Evolutionary conservation across 2,888 invertebrate species (phyloP), one percentile per base, ranked within the genome.

Genomic region (Alcis repandata): DNA sequence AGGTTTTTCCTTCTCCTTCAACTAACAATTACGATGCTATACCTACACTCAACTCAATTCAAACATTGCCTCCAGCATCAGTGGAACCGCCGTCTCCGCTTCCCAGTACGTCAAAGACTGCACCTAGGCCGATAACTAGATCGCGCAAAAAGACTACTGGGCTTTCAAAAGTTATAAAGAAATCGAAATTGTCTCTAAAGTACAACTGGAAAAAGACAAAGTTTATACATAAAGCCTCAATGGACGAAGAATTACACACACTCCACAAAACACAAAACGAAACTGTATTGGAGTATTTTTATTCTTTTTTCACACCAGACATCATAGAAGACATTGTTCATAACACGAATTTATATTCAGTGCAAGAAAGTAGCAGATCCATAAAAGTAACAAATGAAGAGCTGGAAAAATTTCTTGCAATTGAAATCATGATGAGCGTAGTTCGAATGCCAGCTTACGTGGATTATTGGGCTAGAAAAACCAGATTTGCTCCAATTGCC

Each of bases 1-100:
- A 45, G 20, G 45, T 45, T 20, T 45, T 45, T 10, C 45, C 45
- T 20, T 45, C 45, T 10, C 40, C 40, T 40, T 45, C 19, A 20
- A 45, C 45, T 45, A 45, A 45, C 45, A 45, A 45, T 45, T 45
- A 45, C 20, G 45, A 45, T 45, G 45, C 45, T 20, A 45, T 45
- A 20, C 20, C 20, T 13, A 45, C 45, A 8, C n/a, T 43, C 17
- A 15, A 43, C 17, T 43, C 43, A 8, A 43, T 43, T 17, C 43
- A 43, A 43, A 11, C 43, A 17, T 17, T 43, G 17, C 43, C 43
- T 7, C 15, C 43, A 17, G 15, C 43, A 15, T 43, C 43, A 17
- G 43, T 17, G 15, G 27, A 27, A 27, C 27, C 27, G 6, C 27
- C 6, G 6, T 27, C 27, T 27, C 27, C 27, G 27, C 3, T 27